Evolutionary conservation across 1,140 invertebrate genomes (phyloP).

Genomic region (Radopholus similis): DNA sequence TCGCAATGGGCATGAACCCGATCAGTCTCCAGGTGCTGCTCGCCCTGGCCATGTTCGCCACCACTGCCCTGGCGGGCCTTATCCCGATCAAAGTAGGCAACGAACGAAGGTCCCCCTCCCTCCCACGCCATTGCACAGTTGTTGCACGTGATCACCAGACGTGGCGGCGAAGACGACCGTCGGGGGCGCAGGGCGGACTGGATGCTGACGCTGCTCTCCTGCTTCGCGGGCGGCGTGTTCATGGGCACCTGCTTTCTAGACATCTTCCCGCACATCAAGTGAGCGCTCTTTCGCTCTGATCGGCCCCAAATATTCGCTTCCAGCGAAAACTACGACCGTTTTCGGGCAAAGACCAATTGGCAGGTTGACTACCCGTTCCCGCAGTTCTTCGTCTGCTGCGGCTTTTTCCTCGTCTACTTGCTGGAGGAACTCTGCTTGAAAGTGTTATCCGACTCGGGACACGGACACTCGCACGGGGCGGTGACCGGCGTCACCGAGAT

Average conservation of each 20-base stretch:
- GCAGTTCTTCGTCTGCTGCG: constrained; percentile 52
- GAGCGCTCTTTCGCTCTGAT: constrained; percentile 55
- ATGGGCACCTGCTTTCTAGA: constrained; percentile 77
- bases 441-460: constrained; percentile 30
- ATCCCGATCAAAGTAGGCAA: constrained; percentile 49
- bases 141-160: not conserved
- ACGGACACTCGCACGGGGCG: not conserved
- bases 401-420: constrained; percentile 59
- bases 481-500: not conserved
- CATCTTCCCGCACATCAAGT: constrained; percentile 78
- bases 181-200: constrained; percentile 31
- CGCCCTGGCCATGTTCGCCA: constrained; percentile 49
- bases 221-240: constrained; percentile 79
- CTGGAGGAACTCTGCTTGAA: constrained; percentile 52
- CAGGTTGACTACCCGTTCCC: constrained; percentile 44
- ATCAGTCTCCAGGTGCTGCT: constrained; percentile 39
- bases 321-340: constrained; percentile 44
- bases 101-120: not conserved
- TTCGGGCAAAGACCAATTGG: constrained; percentile 21
- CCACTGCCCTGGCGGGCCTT: constrained; percentile 48
- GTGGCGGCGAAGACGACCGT: not conserved
- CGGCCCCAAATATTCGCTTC: constrained; percentile 10
- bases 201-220: constrained; percentile 67
- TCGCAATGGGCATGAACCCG: too few species aligned
- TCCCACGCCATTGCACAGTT: not conserved